phyloP scores from a whole-genome alignment of 2,888 invertebrate species.

The Coenonympha arcania region DNA sequence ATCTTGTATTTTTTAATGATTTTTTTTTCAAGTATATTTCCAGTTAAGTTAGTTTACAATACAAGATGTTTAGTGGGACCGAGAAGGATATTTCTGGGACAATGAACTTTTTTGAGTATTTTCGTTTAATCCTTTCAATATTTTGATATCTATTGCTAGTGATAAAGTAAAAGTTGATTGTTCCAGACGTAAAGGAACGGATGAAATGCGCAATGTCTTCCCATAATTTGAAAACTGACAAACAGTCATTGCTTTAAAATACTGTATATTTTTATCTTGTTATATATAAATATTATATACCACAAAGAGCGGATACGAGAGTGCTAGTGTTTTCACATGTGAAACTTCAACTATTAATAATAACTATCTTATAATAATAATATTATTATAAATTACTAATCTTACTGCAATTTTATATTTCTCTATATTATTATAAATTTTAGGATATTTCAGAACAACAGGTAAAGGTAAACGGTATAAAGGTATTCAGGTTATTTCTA shows the following conservation, averaged over 20 bases:
- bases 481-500: constrained; percentile 43
- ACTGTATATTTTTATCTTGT: constrained; percentile 58
- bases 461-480: constrained; percentile 64
- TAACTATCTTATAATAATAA: constrained; percentile 51
- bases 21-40: constrained; percentile 27
- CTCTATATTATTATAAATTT: constrained; percentile 51
- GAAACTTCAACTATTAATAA: constrained; percentile 64
- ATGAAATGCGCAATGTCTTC: constrained; percentile 76
- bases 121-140: constrained; percentile 4
- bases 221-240: constrained; percentile 69
- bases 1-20: constrained; percentile 44
- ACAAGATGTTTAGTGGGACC: constrained; percentile 59
- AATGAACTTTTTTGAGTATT: constrained; percentile 43
- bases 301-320: constrained; percentile 66
- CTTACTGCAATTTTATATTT: constrained; percentile 55
- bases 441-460: constrained; percentile 62
- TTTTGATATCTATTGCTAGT: background rate
- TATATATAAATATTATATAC: constrained; percentile 66
- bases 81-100: constrained; percentile 55
- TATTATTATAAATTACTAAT: constrained; percentile 72
- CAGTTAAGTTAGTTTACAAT: too few relatives aligned
- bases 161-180: constrained; percentile 50
- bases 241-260: constrained; percentile 68
- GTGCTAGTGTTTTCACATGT: constrained; percentile 76
- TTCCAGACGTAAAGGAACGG: constrained; percentile 68